Conservation (phyloP, 2,888 invertebrate species). For the Clostera curtula region DNA sequence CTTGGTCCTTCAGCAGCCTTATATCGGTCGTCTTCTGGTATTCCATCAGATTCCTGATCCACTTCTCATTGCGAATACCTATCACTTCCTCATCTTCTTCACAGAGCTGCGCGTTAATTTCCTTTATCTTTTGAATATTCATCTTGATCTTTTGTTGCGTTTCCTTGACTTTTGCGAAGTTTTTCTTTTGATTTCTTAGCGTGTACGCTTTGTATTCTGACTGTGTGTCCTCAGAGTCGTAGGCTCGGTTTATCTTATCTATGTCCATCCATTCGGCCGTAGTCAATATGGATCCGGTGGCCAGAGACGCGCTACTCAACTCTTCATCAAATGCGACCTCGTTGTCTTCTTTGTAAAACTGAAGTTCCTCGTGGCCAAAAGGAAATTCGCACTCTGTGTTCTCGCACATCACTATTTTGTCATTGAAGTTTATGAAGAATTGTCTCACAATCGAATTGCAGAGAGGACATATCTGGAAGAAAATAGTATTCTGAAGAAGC, state of each 20-base stretch:
- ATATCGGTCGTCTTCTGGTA: conserved; percentile 33
- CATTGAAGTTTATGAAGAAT: conserved; percentile 42
- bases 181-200: conserved; percentile 7
- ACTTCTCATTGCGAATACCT: conserved; percentile 38
- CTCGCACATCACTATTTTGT: conserved; percentile 51
- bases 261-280: conserved; percentile 33
- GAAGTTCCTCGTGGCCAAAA: conserved; percentile 41
- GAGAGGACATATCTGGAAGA: conserved; percentile 45
- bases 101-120: conserved; percentile 26
- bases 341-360: conserved; percentile 31
- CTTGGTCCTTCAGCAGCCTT: conserved; percentile 34
- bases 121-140: conserved; percentile 32
- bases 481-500: not conserved
- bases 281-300: conserved; percentile 27
- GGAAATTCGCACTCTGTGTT: conserved; percentile 48
- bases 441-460: conserved; percentile 35
- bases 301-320: conserved; percentile 13
- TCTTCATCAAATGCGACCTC: conserved; percentile 22
- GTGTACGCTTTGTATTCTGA: conserved; percentile 6
- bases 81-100: conserved; percentile 9
- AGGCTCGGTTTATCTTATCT: conserved; percentile 26
- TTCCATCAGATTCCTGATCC: conserved; percentile 38
- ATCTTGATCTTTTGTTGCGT: conserved; percentile 21
- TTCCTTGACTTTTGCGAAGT: conserved; percentile 9
- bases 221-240: conserved; percentile 27